These are phyloP conservation scores for Lampris incognitus DNA, from an alignment of 2,113 vertebrate genomes.

Conservation along the genomic window DNA sequence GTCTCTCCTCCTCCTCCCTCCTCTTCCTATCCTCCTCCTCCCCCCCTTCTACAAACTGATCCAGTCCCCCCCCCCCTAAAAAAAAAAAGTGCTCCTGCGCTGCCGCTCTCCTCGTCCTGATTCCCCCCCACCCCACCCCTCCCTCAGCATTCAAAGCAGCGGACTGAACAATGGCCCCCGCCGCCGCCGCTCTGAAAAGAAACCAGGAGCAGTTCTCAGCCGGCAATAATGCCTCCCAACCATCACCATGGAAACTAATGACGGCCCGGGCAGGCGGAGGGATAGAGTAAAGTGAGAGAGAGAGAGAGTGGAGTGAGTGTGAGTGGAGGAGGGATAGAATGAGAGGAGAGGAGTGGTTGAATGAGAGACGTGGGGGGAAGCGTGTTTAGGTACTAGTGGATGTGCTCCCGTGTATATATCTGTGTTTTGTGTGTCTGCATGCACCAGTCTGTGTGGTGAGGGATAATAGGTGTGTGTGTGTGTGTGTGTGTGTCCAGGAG, in stretches of 20 bases:
- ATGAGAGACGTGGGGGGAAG: conserved; percentile 78
- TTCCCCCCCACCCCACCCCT: conserved; percentile 49
- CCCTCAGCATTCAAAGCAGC: conserved; percentile 70
- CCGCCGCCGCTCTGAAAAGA: conserved; percentile 85
- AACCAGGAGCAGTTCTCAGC: conserved; percentile 85
- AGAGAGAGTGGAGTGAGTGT: neutral
- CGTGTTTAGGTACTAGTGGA: conserved; percentile 74
- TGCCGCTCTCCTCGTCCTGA: conserved; percentile 61
- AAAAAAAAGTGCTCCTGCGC: conserved; percentile 38
- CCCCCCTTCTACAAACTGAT: conserved; percentile 45
- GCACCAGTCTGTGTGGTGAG: too few species aligned
- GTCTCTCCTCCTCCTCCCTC: conserved; percentile 16
- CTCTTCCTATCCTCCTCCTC: conserved; percentile 41
- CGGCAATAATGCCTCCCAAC: conserved; percentile 87
- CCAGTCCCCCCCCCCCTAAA: conserved; percentile 36
- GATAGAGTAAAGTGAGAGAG: conserved; percentile 12
- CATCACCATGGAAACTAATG: conserved; percentile 94
- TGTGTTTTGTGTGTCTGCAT: neutral
- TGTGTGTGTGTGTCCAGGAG: conserved; percentile 13
- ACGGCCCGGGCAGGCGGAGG: conserved; percentile 70
- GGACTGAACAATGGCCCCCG: conserved; percentile 79
- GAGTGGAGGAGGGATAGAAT: conserved; percentile 44
- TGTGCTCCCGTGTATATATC: conserved; percentile 55
- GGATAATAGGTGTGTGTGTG: too few species aligned
- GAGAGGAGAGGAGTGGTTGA: conserved; percentile 61